These are phyloP conservation scores for Paraescarpia echinospica DNA, from an alignment of 1,140 invertebrate genomes.

Conservation along the genomic window DNA sequence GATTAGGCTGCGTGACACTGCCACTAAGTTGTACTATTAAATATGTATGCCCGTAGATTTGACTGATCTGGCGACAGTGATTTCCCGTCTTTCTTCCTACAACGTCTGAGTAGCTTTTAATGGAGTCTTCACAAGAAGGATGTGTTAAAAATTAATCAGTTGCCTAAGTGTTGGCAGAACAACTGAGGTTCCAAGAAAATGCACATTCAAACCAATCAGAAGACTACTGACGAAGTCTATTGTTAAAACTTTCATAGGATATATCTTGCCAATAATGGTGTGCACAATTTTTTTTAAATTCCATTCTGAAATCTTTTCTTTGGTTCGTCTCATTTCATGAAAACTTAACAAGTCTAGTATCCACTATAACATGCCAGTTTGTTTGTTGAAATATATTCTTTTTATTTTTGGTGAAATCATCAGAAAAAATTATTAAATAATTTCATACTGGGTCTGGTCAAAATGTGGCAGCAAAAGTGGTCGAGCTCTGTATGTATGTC, in stretches of 20 bases:
- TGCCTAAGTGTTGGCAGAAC: neutral
- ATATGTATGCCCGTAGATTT: neutral
- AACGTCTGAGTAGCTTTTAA: neutral
- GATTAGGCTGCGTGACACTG: neutral
- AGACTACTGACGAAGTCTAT: neutral
- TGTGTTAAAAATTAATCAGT: neutral
- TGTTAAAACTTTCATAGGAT: neutral
- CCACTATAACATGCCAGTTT: no score
- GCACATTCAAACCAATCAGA: neutral
- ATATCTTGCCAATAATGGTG: neutral
- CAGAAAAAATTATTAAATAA: no score
- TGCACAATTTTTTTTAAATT: no score
- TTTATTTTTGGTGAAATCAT: no score
- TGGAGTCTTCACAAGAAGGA: neutral
- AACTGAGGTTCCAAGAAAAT: neutral
- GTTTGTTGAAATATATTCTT: no score
- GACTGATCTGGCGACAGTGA: neutral
- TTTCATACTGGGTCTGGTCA: no score
- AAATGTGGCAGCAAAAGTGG: no score
- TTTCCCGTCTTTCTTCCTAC: neutral
- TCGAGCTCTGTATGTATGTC: no score
- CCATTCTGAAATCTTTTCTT: no score
- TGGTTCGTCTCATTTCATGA: no score
- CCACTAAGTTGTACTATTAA: neutral
- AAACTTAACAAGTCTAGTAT: no score